Conservation (phyloP, 1,140 invertebrate genomes). For the Drusus annulatus region DNA sequence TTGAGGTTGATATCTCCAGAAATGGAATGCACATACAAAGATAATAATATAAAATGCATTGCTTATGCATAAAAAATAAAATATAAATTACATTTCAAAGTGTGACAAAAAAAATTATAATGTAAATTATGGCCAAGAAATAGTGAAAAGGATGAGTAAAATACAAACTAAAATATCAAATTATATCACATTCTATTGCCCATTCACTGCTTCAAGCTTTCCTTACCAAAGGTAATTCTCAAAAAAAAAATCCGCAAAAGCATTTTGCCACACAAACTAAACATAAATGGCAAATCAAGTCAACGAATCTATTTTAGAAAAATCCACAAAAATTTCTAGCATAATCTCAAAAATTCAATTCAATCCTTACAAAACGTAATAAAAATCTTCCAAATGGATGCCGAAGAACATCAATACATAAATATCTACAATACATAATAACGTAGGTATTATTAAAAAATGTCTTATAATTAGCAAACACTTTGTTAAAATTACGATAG, state of each 20-base stretch:
- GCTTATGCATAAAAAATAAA: not conserved
- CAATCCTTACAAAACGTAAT: no score
- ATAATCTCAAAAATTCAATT: not conserved
- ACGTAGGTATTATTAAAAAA: no score
- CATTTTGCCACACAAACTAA: no score
- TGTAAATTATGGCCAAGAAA: constrained; percentile 12
- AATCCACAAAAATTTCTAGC: not conserved
- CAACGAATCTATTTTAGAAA: not conserved
- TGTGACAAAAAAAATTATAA: not conserved
- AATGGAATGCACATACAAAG: no score
- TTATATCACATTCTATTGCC: constrained; percentile 28
- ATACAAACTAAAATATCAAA: constrained; percentile 31
- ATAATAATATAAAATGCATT: not conserved
- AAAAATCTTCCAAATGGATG: no score
- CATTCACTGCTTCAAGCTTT: constrained; percentile 1
- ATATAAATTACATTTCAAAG: constrained; percentile 10
- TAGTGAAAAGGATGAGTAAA: not conserved
- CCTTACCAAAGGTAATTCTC: not conserved
- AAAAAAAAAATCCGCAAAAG: no score
- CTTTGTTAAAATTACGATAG: no score
- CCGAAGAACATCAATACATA: no score
- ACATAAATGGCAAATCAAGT: not conserved
- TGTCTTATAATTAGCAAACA: no score
- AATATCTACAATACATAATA: no score
- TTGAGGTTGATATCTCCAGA: no score